These are phyloP conservation scores for Spheniscus mendiculus DNA, from an alignment of 2,113 vertebrate genomes.

Conservation along the genomic window DNA sequence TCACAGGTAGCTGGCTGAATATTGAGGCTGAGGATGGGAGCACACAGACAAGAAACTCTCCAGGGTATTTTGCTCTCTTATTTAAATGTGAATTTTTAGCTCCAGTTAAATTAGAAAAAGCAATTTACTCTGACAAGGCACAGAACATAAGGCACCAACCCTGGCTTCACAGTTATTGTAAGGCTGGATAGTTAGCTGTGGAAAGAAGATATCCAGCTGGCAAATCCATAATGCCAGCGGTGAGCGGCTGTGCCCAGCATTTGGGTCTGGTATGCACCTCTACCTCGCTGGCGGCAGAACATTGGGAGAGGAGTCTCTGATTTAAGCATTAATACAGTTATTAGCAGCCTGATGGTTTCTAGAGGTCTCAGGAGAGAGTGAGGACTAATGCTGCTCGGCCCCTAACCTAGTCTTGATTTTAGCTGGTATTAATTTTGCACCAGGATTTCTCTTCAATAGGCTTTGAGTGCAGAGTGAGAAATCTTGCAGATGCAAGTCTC, in stretches of 20 bases:
- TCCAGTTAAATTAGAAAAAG: slow-evolving; percentile 44
- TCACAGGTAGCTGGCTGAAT: background rate
- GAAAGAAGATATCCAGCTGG: slow-evolving; percentile 29
- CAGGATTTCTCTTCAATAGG: background rate
- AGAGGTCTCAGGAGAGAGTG: background rate
- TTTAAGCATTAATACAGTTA: background rate
- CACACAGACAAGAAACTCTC: slow-evolving; percentile 13
- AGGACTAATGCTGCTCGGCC: background rate
- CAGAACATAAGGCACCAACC: background rate
- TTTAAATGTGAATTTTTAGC: slow-evolving; percentile 51
- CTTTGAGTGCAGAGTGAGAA: background rate
- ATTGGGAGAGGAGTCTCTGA: background rate
- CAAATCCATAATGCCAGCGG: background rate
- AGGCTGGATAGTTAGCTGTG: background rate
- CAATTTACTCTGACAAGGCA: slow-evolving; percentile 30
- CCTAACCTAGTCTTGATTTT: background rate
- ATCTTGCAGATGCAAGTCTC: slow-evolving; percentile 31
- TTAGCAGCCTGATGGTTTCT: background rate
- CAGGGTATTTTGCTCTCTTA: slow-evolving; percentile 22
- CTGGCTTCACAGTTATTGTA: background rate
- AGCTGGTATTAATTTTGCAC: background rate
- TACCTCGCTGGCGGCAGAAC: background rate
- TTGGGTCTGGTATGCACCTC: background rate
- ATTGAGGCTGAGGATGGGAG: background rate
- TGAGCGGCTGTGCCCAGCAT: background rate